phyloP scores from a whole-genome alignment of 53 echinoderm and acorn worm species.

The Antedon mediterranea region DNA sequence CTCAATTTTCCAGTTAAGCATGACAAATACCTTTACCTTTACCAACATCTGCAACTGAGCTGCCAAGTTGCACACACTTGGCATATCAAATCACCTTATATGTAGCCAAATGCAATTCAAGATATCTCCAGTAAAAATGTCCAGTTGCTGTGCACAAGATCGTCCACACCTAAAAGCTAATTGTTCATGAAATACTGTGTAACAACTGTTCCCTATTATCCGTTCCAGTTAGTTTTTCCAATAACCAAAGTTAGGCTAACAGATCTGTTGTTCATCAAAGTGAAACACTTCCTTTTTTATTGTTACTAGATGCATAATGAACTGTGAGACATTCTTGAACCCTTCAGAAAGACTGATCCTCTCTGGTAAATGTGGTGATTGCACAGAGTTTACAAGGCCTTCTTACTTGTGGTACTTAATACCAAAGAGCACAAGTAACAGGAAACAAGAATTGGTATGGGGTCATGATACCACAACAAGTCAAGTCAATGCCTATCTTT shows the following conservation, averaged over 20 bases:
- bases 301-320: constrained; percentile 47
- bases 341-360: constrained; percentile 64
- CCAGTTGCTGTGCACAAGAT: too few species aligned
- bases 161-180: too few species aligned
- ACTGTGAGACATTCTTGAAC: constrained; percentile 58
- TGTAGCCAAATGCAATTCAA: too few species aligned
- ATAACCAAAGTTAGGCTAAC: too few species aligned
- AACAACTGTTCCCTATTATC: too few species aligned
- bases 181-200: too few species aligned
- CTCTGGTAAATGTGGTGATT: constrained; percentile 50
- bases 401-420: constrained; percentile 34
- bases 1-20: neutral
- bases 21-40: neutral
- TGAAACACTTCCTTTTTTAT: neutral
- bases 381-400: constrained; percentile 36
- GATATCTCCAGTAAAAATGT: too few species aligned
- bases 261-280: too few species aligned
- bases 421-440: constrained; percentile 8
- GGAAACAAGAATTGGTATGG: constrained; percentile 28
- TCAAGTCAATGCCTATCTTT: constrained; percentile 38
- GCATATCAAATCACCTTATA: too few species aligned
- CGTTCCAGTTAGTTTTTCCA: too few species aligned
- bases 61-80: too few species aligned
- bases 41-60: neutral
- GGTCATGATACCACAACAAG: constrained; percentile 46